Base-by-base conservation (phyloP, 2,113 vertebrate genomes). In the Capreolus pygargus region DNA sequence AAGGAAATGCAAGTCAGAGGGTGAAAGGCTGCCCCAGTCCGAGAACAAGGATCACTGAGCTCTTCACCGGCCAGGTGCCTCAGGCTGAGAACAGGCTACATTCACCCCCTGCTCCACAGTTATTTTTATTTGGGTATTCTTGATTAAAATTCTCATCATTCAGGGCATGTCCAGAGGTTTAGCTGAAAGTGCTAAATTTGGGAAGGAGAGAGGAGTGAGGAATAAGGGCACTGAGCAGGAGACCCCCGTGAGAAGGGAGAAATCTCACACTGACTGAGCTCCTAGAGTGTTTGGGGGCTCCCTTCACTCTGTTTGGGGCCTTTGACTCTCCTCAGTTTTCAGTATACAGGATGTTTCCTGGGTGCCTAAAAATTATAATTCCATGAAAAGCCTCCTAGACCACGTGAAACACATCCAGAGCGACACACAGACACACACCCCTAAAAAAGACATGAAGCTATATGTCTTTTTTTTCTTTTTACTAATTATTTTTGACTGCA, bases 191-290 rank as follows among this genome's bases (percentile, higher is more conserved):
- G 36, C 30, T 89, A 47, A 81, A n/a, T n/a, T 45, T 76, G 30
- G 36, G 27, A 87, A 79, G 45, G 17, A 54, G 87, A 84, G 45
- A 55, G 12, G 47, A 82, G 19, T 25, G 19, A 89, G 19, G 23
- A 21, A 30, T 7, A 50, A 1, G 7, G 4, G 23, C 19, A 28
- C 8, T 1, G 28, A 2, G 6, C 17, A 27, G 21, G 3, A 78
- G 50, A 13, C 2, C 14, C 1, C 3, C 1, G 0, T 30, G 45
- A 50, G 27, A 78, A 95, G 30, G 27, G 91, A 58, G 76, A 85
- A 45, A 33, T 50, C 7, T 36, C n/a, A 47, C 15, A 12, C 21
- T n/a, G 6, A 4, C 14, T 52, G 55, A 88, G n/a, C 27, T 86
- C 39, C 36, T 83, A 14, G 58, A 25, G 16, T 21, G 39, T 1